Conservation (phyloP, 2,797 vertebrate genomes). For the Oryzias sinensis region DNA sequence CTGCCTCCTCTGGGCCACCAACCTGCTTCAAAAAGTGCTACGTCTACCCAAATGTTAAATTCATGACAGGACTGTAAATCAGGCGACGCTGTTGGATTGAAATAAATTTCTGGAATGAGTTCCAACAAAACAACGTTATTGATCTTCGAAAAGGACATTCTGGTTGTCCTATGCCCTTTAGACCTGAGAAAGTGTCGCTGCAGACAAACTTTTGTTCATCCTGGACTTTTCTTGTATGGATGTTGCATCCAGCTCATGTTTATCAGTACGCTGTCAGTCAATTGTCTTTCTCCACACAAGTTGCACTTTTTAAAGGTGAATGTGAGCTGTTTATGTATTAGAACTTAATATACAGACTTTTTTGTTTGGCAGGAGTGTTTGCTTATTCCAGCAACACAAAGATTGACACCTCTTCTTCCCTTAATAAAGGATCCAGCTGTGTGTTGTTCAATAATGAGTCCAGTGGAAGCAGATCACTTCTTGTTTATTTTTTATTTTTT, state of each 20-base stretch:
- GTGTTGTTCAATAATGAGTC: conserved; percentile 57
- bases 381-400: conserved; percentile 30
- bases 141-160: background rate
- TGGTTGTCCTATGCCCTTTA: background rate
- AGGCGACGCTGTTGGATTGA: background rate
- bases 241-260: conserved; percentile 3
- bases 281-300: conserved; percentile 21
- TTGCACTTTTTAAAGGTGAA: conserved; percentile 31
- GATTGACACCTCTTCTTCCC: conserved; percentile 38
- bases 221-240: conserved; percentile 5
- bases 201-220: conserved; percentile 2
- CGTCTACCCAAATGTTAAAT: background rate
- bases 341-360: conserved; percentile 7
- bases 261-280: conserved; percentile 10
- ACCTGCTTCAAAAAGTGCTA: background rate
- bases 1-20: conserved; percentile 1
- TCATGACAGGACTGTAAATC: conserved; percentile 2
- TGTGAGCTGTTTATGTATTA: conserved; percentile 23
- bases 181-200: background rate
- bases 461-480: conserved; percentile 20
- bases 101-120: conserved; percentile 1
- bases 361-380: conserved; percentile 40
- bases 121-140: background rate
- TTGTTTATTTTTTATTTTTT: conserved; percentile 7
- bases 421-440: conserved; percentile 56